Evolutionary conservation across 2,113 vertebrate species (phyloP), one percentile per base, ranked within the genome.

Genomic region (Stictonetta naevosa): DNA sequence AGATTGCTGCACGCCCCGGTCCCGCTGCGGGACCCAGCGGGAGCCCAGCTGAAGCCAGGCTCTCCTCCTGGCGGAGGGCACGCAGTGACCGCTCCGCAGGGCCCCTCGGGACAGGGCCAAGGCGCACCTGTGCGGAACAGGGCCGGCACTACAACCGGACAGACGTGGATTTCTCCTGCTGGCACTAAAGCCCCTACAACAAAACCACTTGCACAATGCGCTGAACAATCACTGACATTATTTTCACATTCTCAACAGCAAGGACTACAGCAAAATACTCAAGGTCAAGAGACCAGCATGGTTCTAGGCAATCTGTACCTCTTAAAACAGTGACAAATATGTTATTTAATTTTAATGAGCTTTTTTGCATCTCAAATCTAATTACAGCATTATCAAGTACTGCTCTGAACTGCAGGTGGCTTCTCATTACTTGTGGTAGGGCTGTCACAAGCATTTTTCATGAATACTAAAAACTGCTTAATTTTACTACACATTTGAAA

Each of bases 261-360:
- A 97, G 88, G 93, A 97, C 96, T 95, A 88, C 11, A 5, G 92
- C 96, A 94, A 97, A 97, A 97, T 60, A 93, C 88, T 97, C 98
- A 98, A 98, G 98, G 98, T 98, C 98, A 98, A 98, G 97, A 97
- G 98, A 98, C 96, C 97, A 97, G 98, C 98, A 93, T 97, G 98
- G 97, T 95, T 96, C 82, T 76, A 92, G 95, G 97, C 97, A 97
- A 97, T 98, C 97, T 96, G 97, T 79, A 64, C 97, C 97, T 98
- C 98, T 98, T 98, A 98, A 98, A 98, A 98, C 98, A 98, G 98
- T 98, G 98, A 98, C 97, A 98, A 98, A 98, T 98, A 98, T 88
- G 98, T 98, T 98, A 98, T 98, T 98, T 98, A 98, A 98, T 98
- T 98, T 98, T 98, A 98, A 98, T 98, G 98, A 98, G 98, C 97